phyloP scores from a whole-genome alignment of 2,797 vertebrate species.

The Peromyscus aztecus region DNA sequence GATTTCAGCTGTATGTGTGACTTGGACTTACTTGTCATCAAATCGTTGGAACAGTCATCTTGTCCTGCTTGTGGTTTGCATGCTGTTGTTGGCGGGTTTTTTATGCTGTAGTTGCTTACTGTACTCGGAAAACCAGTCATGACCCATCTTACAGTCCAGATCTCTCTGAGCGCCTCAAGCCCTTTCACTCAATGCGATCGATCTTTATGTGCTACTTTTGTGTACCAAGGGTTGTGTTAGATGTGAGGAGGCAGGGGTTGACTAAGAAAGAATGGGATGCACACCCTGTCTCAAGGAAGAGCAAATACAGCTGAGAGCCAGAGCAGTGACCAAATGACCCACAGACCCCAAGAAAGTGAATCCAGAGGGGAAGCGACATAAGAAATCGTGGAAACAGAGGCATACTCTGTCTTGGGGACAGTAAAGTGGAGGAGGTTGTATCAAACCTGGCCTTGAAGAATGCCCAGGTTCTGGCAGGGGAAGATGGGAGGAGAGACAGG shows the following conservation, averaged over 20 bases:
- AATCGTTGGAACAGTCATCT: background rate
- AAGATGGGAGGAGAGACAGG: background rate
- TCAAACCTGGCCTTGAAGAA: background rate
- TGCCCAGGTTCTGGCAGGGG: background rate
- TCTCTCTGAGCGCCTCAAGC: constrained; percentile 14
- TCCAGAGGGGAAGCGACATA: background rate
- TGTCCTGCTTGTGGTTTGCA: background rate
- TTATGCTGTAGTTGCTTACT: background rate
- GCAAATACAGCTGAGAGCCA: constrained; percentile 2
- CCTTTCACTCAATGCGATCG: constrained; percentile 22
- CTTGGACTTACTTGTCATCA: constrained; percentile 26
- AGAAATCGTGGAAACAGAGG: background rate
- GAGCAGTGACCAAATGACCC: background rate
- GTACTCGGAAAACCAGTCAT: constrained; percentile 30
- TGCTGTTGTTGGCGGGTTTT: background rate
- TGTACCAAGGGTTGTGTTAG: background rate
- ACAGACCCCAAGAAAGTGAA: constrained; percentile 18
- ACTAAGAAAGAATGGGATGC: background rate
- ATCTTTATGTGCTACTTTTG: constrained; percentile 24
- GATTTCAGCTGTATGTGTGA: constrained; percentile 4
- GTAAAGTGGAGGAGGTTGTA: background rate
- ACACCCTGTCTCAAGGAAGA: constrained; percentile 36
- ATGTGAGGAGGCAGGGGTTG: background rate
- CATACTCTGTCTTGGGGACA: background rate
- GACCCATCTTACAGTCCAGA: background rate